Base-by-base conservation (phyloP, 2,113 vertebrate genomes). In the Pachycephala philippinensis region DNA sequence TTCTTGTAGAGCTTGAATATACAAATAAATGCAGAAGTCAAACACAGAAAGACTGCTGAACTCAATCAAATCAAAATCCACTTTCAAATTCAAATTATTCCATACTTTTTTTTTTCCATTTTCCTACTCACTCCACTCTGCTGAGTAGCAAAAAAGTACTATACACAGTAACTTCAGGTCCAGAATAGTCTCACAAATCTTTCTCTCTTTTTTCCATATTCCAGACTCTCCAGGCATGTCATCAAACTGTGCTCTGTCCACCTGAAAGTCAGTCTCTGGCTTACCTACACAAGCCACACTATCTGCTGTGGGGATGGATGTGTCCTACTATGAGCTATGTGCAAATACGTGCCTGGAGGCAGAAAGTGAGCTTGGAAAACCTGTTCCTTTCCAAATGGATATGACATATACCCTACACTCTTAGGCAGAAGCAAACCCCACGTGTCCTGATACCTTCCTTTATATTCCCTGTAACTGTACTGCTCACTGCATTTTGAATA, bases 11-110 rank as follows among this genome's bases (percentile, higher is more conserved):
- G 31, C 21, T 84, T 80, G 88, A 77, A 93, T 63, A 86, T 47
- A 94, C 74, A 96, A 95, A 94, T 83, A 93, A 93, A 94, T 74
- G 59, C 42, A 83, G 44, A 94, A 95, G 47, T 80, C 84, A 83
- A 85, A 74, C 37, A 85, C 23, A 47, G 77, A 87, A 72, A 57
- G 54, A 70, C 65, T 49, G 39, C 42, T 88, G 83, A 91, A 96
- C 63, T 74, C 78, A 54, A 85, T 90, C 78, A 77, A 95, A 90
- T 80, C 14, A 94, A 91, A 95, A 85, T 63, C 80, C 49, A 65
- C 89, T 89, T 96, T 95, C 60, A 89, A 85, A 94, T 83, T 89
- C 65, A 91, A 90, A 93, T 91, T 50, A 52, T 52, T 79, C 33
- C 42, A 27, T 57, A 59, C 8, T 6, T 16, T 78, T 80, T 69